phyloP scores from a whole-genome alignment of 1,140 invertebrate species.

The Calycopis cecrops region DNA sequence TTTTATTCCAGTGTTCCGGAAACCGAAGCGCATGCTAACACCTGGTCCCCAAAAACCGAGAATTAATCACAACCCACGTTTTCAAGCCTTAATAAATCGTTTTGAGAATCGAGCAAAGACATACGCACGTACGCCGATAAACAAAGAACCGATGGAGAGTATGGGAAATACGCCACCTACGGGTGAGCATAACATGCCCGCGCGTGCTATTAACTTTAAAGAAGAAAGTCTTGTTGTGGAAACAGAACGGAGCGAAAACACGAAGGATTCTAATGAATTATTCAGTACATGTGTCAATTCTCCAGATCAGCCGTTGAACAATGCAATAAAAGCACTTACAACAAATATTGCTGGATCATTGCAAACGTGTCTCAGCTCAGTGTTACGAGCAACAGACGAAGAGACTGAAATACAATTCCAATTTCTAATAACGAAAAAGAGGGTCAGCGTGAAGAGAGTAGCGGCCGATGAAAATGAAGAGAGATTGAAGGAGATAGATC shows the following conservation, averaged over 20 bases:
- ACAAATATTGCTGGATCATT: slow-evolving; percentile 63
- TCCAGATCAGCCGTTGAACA: slow-evolving; percentile 36
- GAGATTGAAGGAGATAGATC: slow-evolving; percentile 38
- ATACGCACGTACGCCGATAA: slow-evolving; percentile 42
- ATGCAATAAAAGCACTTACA: slow-evolving; percentile 49
- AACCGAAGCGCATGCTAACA: slow-evolving; percentile 65
- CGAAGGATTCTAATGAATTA: slow-evolving; percentile 53
- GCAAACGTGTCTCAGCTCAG: slow-evolving; percentile 56
- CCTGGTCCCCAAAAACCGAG: slow-evolving; percentile 56
- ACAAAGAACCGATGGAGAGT: slow-evolving; percentile 32
- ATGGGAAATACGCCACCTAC: slow-evolving; percentile 52
- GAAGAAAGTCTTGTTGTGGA: slow-evolving; percentile 55
- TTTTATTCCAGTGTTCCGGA: slow-evolving; percentile 53
- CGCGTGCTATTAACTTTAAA: slow-evolving; percentile 68
- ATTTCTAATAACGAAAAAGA: slow-evolving; percentile 68
- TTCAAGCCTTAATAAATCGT: slow-evolving; percentile 70
- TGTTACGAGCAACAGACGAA: slow-evolving; percentile 50
- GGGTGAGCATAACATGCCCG: slow-evolving; percentile 51
- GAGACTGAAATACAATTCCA: slow-evolving; percentile 72
- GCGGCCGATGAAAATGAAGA: slow-evolving; percentile 37
- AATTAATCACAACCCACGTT: slow-evolving; percentile 55
- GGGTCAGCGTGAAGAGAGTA: slow-evolving; percentile 52
- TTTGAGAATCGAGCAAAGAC: slow-evolving; percentile 55
- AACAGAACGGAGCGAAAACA: slow-evolving; percentile 27
- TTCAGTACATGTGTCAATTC: slow-evolving; percentile 54